A percentile compares a stretch with the other conserved stretches of the same genome.
phyloP scores from a whole-genome alignment of 2,888 invertebrate species.

The Nemotelus pantherinus region DNA sequence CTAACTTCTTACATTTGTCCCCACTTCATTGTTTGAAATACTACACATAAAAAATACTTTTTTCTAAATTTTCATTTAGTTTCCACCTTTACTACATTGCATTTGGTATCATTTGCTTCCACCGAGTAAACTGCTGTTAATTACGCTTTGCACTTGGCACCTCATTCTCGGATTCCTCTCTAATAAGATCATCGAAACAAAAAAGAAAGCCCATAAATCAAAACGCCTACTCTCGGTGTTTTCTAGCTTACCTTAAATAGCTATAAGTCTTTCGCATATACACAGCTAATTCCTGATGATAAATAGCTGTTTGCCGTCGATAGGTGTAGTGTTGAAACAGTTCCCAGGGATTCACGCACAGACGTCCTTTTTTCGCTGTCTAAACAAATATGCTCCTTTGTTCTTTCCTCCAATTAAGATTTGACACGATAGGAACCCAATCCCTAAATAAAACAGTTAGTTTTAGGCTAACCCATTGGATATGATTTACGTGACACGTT shows the following conservation, averaged over 20 bases:
- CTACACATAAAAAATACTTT: no score
- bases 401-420: constrained; percentile 38
- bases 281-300: constrained; percentile 24
- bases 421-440: constrained; percentile 33
- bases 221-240: not conserved
- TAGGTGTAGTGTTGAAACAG: constrained; percentile 11
- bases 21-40: no score
- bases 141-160: no score
- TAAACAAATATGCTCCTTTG: constrained; percentile 19
- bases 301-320: constrained; percentile 3
- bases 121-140: no score
- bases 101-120: no score
- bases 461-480: constrained; percentile 6
- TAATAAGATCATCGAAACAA: no score
- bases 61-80: no score
- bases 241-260: not conserved
- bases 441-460: not conserved
- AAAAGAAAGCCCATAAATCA: not conserved
- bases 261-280: not conserved
- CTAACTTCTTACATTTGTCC: no score
- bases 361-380: not conserved
- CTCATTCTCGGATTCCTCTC: no score
- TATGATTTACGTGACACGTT: constrained; percentile 24
- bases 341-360: constrained; percentile 10
- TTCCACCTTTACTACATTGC: no score